Evolutionary conservation across 2,113 vertebrate species (phyloP).

Genomic region (crab-eating macaque (Macaca fascicularis)): T2T-MFA8v1.1 NC_088375.1:132168501-132169000

Average conservation of each 20-base stretch:
- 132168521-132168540: neutral
- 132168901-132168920: neutral
- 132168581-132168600: neutral
- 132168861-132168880: neutral
- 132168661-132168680: neutral
- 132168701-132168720: neutral
- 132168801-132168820: neutral
- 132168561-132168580: neutral
- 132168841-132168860: neutral
- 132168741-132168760: neutral
- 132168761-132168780: neutral
- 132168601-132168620: neutral
- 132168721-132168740: neutral
- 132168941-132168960: neutral
- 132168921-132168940: neutral
- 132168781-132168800: neutral
- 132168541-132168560: neutral
- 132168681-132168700: neutral
- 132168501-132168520: neutral
- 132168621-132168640: neutral
- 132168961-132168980: neutral
- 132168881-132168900: neutral
- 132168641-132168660: neutral
- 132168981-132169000: neutral
- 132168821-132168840: neutral